Percentiles rank a stretch among this genome's conserved stretches.
These are phyloP conservation scores for Nineta flava DNA, from an alignment of 2,888 invertebrate genomes.

Conservation along the genomic window DNA sequence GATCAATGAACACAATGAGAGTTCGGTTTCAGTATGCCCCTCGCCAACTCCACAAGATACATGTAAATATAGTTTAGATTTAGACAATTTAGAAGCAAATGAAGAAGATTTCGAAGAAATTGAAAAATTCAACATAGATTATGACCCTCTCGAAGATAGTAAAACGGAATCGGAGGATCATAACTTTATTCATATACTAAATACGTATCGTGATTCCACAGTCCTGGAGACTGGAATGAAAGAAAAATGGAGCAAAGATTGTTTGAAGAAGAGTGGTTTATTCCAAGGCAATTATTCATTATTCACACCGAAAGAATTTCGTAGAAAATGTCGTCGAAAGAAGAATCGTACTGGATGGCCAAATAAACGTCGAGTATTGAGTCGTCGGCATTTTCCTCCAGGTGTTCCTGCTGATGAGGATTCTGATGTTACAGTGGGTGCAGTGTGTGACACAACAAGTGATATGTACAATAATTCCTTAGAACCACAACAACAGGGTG, in stretches of 20 bases:
- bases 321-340: constrained; percentile 43
- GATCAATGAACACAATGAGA: constrained; percentile 2
- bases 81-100: constrained; percentile 21
- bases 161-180: constrained; percentile 25
- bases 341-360: constrained; percentile 77
- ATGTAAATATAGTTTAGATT: constrained; percentile 8
- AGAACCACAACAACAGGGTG: constrained; percentile 7
- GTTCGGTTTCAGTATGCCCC: background rate
- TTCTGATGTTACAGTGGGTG: constrained; percentile 5
- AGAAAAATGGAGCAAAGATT: constrained; percentile 19
- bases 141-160: constrained; percentile 16
- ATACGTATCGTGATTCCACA: constrained; percentile 31
- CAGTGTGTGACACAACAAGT: constrained; percentile 8
- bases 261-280: constrained; percentile 11
- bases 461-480: constrained; percentile 6
- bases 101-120: constrained; percentile 15
- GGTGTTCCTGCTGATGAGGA: constrained; percentile 14
- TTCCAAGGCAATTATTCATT: background rate
- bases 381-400: constrained; percentile 24
- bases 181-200: constrained; percentile 31
- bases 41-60: constrained; percentile 1
- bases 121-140: background rate
- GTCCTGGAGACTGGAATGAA: constrained; percentile 24
- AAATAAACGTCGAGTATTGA: constrained; percentile 28
- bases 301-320: constrained; percentile 13